phyloP scores from a whole-genome alignment of 92 coral and sea anemone species.

The Meandrina meandrites region DNA sequence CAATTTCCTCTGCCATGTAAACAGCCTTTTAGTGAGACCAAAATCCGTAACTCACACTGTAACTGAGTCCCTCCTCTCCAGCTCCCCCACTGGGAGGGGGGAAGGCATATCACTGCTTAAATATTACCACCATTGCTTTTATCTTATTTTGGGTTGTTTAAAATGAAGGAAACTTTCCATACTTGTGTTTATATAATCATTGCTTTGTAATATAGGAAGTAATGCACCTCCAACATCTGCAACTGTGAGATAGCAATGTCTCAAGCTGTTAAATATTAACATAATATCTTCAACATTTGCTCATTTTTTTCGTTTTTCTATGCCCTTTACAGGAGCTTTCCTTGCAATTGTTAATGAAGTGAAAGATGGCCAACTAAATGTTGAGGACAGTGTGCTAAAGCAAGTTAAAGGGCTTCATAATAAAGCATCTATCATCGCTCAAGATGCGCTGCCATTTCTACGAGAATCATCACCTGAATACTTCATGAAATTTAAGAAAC shows the following conservation, averaged over 20 bases:
- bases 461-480: slow-evolving; percentile 47
- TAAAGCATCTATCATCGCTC: slow-evolving; percentile 60
- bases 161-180: background rate
- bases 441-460: slow-evolving; percentile 70
- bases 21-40: no score
- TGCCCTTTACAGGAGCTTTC: slow-evolving; percentile 62
- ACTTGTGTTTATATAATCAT: background rate
- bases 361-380: slow-evolving; percentile 50
- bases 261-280: no score
- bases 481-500: slow-evolving; percentile 68
- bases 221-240: no score
- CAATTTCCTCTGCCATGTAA: no score
- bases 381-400: slow-evolving; percentile 33
- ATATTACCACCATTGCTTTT: background rate
- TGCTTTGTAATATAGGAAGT: no score
- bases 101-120: background rate
- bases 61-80: no score
- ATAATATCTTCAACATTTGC: no score
- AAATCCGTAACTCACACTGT: no score
- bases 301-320: background rate
- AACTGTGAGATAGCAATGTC: no score
- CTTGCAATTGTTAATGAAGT: slow-evolving; percentile 59
- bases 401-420: slow-evolving; percentile 46
- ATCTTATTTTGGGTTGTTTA: no score
- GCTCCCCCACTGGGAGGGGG: no score